Evolutionary conservation across 2,888 invertebrate species (phyloP), one percentile per base, ranked within the genome.

Genomic region (Atethmia centrago): DNA sequence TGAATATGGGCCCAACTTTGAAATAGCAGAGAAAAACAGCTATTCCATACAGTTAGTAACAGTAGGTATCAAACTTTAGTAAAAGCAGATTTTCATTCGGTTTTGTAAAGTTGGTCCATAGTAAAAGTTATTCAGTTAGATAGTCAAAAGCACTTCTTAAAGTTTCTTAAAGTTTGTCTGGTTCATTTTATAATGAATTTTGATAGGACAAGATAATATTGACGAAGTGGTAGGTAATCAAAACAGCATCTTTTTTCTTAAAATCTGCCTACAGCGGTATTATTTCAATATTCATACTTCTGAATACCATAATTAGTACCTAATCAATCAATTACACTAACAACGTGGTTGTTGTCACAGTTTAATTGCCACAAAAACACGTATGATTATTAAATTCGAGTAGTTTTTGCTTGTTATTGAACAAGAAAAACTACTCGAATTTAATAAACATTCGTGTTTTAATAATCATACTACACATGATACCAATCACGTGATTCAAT

Each of bases 331-430:
- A 36, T 42, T 36, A 80, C 8, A 40, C 12, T 63, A 53, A 51
- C 45, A 51, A 58, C 12, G 1, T 40, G 16, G n/a, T 64, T 77
- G 47, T 80, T 62, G 49, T 51, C 40, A 53, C 40, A n/a, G 28
- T n/a, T 4, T 47, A 47, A 67, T 64, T 16, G n/a, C 63, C 16
- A 28, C 47, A 82, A 78, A 78, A 78, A 82, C 58, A 16, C 5
- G 42, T 40, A 2, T 36, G 36, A 49, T 63, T 62, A 67, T 58
- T 14, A 51, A 63, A 42, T 40, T 62, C 66, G 5, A 64, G 28
- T 42, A 64, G 53, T 82, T 82, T 79, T 77, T 82, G 28, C 53
- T 59, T 42, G 28, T 31, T 4, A 2, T n/a, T n/a, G n/a, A n/a
- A n/a, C n/a, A n/a, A n/a, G n/a, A n/a, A n/a, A n/a, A n/a, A n/a